Conservation (phyloP, 2,888 invertebrate species). For the Rhimphoctona megacephalus region DNA sequence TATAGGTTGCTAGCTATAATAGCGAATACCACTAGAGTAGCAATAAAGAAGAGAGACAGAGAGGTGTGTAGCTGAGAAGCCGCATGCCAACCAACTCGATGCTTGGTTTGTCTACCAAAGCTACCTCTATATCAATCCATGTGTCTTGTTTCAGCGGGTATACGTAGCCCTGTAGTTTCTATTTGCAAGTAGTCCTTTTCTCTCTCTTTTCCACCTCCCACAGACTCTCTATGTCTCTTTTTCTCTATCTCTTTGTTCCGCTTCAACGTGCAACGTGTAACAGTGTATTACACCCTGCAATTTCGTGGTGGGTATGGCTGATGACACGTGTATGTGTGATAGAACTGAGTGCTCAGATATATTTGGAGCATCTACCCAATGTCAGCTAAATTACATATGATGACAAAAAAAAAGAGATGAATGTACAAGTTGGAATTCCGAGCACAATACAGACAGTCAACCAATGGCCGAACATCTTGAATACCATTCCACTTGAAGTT, state of each 20-base stretch:
- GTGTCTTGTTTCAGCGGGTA: slow-evolving; percentile 59
- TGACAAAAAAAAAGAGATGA: neutral
- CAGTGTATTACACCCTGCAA: slow-evolving; percentile 15
- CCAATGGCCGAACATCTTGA: slow-evolving; percentile 15
- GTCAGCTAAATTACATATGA: neutral
- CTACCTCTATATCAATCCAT: slow-evolving; percentile 55
- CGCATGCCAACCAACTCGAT: slow-evolving; percentile 41
- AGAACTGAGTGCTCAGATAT: slow-evolving; percentile 9
- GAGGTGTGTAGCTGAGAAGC: slow-evolving; percentile 59
- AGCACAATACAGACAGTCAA: neutral
- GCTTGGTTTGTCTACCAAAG: slow-evolving; percentile 29
- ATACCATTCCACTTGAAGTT: slow-evolving; percentile 13
- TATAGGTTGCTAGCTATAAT: slow-evolving; percentile 63
- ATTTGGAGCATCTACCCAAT: slow-evolving; percentile 13
- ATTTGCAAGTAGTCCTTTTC: slow-evolving; percentile 39
- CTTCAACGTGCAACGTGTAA: slow-evolving; percentile 43
- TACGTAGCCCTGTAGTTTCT: slow-evolving; percentile 33
- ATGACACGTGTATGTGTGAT: slow-evolving; percentile 22
- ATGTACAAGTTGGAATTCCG: neutral
- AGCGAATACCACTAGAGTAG: slow-evolving; percentile 65
- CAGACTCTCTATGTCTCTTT: neutral
- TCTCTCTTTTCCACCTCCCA: neutral
- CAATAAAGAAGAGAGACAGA: slow-evolving; percentile 76
- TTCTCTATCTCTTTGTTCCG: slow-evolving; percentile 34
- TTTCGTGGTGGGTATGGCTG: slow-evolving; percentile 25